phyloP scores from a whole-genome alignment of 2,113 vertebrate species.

The Chlorodrepanis virens region DNA sequence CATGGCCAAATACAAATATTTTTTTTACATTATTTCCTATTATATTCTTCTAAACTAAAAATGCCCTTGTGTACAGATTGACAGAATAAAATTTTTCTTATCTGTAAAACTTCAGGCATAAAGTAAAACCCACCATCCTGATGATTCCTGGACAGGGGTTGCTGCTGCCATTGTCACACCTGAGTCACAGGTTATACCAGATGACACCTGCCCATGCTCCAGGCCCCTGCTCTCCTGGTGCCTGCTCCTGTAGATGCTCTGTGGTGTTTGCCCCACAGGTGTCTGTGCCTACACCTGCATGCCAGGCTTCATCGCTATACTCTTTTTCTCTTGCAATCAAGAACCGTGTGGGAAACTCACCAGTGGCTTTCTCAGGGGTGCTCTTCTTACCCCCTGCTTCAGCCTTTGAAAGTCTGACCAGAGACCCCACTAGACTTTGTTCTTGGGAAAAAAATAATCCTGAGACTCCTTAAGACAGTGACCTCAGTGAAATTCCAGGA shows the following conservation, averaged over 20 bases:
- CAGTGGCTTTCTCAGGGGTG: background rate
- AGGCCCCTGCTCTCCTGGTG: background rate
- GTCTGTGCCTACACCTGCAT: background rate
- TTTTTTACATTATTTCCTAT: background rate
- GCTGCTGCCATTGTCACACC: background rate
- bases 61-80: background rate
- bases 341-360: background rate
- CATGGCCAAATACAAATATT: background rate
- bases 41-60: background rate
- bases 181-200: background rate
- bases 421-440: background rate
- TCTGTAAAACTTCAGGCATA: background rate
- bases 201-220: background rate
- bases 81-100: background rate
- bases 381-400: background rate
- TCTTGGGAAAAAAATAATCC: background rate
- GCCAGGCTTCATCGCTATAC: background rate
- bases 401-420: background rate
- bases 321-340: background rate
- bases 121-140: background rate
- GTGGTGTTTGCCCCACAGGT: background rate
- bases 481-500: background rate
- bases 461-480: background rate
- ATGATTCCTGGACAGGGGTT: background rate
- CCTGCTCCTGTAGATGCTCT: background rate